These are phyloP conservation scores for Drosophila hamatofila DNA, from an alignment of 2,888 invertebrate genomes.

Conservation along the genomic window DNA sequence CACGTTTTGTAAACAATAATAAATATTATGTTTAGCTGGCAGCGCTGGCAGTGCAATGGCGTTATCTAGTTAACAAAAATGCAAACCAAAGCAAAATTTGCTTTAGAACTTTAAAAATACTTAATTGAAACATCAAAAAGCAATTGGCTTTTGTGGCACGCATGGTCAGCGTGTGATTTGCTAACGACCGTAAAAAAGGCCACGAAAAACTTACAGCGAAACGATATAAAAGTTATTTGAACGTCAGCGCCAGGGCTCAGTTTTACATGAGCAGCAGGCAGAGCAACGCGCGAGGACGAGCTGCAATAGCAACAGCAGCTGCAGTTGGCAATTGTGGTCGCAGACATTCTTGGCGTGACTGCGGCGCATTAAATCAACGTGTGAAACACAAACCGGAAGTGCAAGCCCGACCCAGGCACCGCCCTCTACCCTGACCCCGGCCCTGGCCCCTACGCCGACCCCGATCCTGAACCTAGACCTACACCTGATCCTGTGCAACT, in stretches of 20 bases:
- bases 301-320: constrained; percentile 21
- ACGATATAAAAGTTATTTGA: constrained; percentile 75
- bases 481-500: constrained; percentile 51
- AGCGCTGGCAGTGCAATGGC: constrained; percentile 25
- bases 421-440: constrained; percentile 25
- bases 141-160: not conserved
- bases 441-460: constrained; percentile 3
- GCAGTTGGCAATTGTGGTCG: constrained; percentile 18
- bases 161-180: constrained; percentile 10
- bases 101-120: not conserved
- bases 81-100: not conserved
- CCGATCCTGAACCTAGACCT: constrained; percentile 8
- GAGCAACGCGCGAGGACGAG: constrained; percentile 38
- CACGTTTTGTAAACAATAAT: constrained; percentile 39
- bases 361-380: constrained; percentile 78
- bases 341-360: constrained; percentile 67
- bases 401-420: constrained; percentile 41
- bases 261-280: constrained; percentile 73
- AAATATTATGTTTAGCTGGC: constrained; percentile 20
- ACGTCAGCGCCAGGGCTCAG: constrained; percentile 49
- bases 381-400: constrained; percentile 78
- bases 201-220: constrained; percentile 28
- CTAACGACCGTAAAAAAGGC: constrained; percentile 18
- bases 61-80: constrained; percentile 19
- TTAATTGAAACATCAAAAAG: not conserved